Percentiles rank a stretch among this genome's conserved stretches.
These are phyloP conservation scores for Okamejei kenojei DNA, from an alignment of 2,797 vertebrate species.

Conservation along the genomic window DNA sequence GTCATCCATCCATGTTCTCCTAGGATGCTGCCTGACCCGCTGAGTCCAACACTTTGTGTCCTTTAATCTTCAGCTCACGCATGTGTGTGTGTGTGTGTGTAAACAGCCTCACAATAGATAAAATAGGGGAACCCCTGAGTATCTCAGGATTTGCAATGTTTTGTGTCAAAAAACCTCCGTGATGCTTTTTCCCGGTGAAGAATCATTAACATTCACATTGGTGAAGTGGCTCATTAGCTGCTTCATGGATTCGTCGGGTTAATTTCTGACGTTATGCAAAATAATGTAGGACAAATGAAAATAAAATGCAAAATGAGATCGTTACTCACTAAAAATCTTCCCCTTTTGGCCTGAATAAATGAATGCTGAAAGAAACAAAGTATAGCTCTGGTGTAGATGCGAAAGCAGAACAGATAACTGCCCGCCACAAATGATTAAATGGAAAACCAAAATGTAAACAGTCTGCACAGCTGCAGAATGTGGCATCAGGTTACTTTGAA, in stretches of 20 bases:
- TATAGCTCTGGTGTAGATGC: neutral
- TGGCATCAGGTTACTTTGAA: neutral
- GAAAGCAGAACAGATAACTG: neutral
- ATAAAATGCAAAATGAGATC: neutral
- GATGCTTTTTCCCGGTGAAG: neutral
- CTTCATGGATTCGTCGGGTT: neutral
- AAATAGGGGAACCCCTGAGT: neutral
- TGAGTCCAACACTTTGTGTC: too few relatives aligned
- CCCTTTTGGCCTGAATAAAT: neutral
- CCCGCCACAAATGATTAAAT: neutral
- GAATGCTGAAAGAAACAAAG: neutral
- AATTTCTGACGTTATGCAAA: neutral
- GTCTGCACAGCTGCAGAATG: too few relatives aligned
- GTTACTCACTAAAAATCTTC: neutral
- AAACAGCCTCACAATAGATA: too few relatives aligned
- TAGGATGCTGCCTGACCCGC: too few relatives aligned
- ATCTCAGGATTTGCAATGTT: neutral
- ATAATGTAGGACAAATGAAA: neutral
- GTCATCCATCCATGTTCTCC: too few relatives aligned
- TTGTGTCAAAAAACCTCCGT: neutral
- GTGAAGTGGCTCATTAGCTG: conserved; percentile 11
- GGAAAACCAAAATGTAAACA: neutral
- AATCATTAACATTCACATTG: neutral
- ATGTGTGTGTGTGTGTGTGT: too few relatives aligned
- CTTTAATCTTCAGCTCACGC: too few relatives aligned